Percentiles rank a stretch among this genome's conserved stretches.
phyloP scores from a whole-genome alignment of 2,113 vertebrate species.

The Phoxinus phoxinus region DNA sequence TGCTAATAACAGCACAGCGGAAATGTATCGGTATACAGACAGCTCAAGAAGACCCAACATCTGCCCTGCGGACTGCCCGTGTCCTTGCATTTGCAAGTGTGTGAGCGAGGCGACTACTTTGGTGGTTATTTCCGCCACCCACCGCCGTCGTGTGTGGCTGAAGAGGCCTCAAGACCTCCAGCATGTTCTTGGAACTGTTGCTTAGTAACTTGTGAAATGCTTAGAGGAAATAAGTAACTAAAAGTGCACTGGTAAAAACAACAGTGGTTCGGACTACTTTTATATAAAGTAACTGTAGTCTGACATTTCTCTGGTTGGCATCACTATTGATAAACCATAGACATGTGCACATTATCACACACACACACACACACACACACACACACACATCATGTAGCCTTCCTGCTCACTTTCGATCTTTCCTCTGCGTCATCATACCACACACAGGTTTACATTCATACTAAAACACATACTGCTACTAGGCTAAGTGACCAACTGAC shows the following conservation, averaged over 20 bases:
- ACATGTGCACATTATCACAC: background rate
- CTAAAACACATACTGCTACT: conserved; percentile 1
- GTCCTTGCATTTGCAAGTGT: conserved; percentile 34
- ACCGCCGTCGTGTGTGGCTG: conserved; percentile 55
- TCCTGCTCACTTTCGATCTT: background rate
- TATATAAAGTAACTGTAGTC: background rate
- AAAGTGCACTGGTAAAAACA: background rate
- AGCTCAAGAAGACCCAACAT: conserved; percentile 23
- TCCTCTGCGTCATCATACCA: conserved; percentile 28
- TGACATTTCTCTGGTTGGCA: background rate
- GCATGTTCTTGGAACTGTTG: conserved; percentile 44
- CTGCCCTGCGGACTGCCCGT: background rate
- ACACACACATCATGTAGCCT: background rate
- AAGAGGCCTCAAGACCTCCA: conserved; percentile 51
- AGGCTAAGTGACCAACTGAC: conserved; percentile 15
- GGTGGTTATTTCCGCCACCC: conserved; percentile 40
- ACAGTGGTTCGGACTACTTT: background rate
- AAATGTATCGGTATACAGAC: background rate
- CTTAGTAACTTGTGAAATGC: conserved; percentile 7
- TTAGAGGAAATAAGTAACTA: conserved; percentile 26
- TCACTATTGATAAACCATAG: background rate
- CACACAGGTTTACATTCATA: conserved; percentile 45
- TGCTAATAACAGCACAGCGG: conserved; percentile 31
- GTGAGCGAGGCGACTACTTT: conserved; percentile 13
- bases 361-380: background rate